These are phyloP conservation scores for Neolamprologus devosi DNA, from an alignment of 2,113 vertebrate genomes.

Conservation along the genomic window DNA sequence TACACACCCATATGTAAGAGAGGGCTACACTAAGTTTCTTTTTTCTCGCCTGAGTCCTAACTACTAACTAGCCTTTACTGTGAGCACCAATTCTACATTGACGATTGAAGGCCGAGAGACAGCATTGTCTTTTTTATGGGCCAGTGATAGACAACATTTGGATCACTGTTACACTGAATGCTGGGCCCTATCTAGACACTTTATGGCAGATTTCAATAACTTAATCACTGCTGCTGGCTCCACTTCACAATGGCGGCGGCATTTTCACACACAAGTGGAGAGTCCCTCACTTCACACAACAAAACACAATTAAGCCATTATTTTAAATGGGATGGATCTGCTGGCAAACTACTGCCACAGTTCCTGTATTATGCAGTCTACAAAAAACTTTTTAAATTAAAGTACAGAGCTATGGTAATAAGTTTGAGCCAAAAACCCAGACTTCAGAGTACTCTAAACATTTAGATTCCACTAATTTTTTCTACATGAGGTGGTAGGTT, in stretches of 20 bases:
- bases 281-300: neutral
- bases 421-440: neutral
- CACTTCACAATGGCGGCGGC: neutral
- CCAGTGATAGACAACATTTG: neutral
- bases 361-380: neutral
- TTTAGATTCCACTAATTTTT: neutral
- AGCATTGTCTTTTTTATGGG: neutral
- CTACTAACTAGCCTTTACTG: neutral
- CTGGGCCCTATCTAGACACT: neutral
- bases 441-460: neutral
- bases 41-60: rapidly evolving
- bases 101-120: rapidly evolving
- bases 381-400: neutral
- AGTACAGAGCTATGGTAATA: neutral
- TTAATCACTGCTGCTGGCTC: neutral
- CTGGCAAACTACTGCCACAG: neutral
- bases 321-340: neutral
- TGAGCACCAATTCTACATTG: neutral
- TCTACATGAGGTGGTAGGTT: neutral
- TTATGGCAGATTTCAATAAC: neutral
- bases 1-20: neutral
- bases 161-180: neutral
- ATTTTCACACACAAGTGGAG: neutral
- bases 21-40: neutral
- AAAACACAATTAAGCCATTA: neutral